These are phyloP conservation scores for Danio rerio DNA, from an alignment of 2,113 vertebrate species.

Conservation along the genomic window DNA sequence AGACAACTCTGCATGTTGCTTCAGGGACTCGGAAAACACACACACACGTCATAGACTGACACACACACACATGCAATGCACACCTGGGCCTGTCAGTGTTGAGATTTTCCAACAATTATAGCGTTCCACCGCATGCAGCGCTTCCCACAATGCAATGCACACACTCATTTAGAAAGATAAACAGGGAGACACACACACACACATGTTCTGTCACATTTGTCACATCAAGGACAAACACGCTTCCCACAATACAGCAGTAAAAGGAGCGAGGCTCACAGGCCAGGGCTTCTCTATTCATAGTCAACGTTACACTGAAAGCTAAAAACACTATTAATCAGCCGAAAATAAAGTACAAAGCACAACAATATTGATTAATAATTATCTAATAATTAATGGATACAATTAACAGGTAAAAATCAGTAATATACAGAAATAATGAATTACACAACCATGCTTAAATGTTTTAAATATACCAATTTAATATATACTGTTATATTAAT, in stretches of 20 bases:
- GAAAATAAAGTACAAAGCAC: background rate
- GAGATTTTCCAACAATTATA: slow-evolving; percentile 37
- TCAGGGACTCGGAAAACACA: slow-evolving; percentile 23
- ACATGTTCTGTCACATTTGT: slow-evolving; percentile 12
- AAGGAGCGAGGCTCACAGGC: background rate
- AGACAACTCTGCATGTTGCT: slow-evolving; percentile 57
- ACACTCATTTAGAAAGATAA: slow-evolving; percentile 23
- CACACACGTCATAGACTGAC: slow-evolving; percentile 29
- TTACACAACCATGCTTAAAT: no score
- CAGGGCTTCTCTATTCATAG: background rate
- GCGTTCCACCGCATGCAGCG: background rate
- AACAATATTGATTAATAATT: background rate
- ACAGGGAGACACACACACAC: slow-evolving; percentile 12
- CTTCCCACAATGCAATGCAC: background rate
- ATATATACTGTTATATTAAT: no score
- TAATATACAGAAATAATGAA: no score
- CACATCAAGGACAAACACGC: slow-evolving; percentile 15
- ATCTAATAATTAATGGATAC: no score
- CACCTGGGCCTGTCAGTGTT: slow-evolving; percentile 49
- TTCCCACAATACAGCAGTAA: slow-evolving; percentile 16
- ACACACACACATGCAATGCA: slow-evolving; percentile 39
- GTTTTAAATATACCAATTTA: no score
- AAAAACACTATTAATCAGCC: background rate
- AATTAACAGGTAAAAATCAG: no score
- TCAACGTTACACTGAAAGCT: background rate